Evolutionary conservation across 2,888 invertebrate species (phyloP).

Genomic region (Augochlorella aurata): DNA sequence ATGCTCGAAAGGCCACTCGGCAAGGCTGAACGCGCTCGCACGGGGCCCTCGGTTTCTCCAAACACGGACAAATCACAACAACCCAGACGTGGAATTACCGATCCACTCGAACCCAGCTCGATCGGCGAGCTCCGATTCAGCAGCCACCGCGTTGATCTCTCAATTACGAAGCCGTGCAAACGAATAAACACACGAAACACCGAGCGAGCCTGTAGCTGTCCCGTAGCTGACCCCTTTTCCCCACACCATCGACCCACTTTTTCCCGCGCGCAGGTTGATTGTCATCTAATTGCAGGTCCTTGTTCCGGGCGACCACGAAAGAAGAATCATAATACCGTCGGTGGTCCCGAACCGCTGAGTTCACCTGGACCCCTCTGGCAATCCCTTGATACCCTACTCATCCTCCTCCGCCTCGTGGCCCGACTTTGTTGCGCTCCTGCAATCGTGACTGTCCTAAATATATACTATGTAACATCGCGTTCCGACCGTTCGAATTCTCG

Average conservation of each 20-base stretch:
- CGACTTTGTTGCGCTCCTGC: conserved; percentile 5
- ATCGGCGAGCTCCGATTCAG: not conserved
- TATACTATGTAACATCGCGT: not conserved
- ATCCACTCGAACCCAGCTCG: not conserved
- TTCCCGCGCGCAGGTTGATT: conserved; percentile 20
- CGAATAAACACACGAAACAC: not conserved
- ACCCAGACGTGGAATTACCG: not conserved
- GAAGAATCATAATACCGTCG: conserved; percentile 49
- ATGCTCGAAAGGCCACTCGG: too few relatives aligned
- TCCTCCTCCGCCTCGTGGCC: conserved; percentile 19
- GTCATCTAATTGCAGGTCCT: conserved; percentile 43
- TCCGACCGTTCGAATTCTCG: not conserved
- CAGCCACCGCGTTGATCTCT: not conserved
- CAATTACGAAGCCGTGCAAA: not conserved
- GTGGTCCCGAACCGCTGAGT: conserved; percentile 39
- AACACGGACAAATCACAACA: not conserved
- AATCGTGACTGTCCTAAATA: not conserved
- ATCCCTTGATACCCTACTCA: conserved; percentile 12
- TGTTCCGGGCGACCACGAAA: conserved; percentile 12
- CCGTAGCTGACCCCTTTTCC: conserved; percentile 32
- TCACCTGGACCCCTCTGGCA: conserved; percentile 47
- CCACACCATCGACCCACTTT: conserved; percentile 40
- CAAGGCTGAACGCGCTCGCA: too few relatives aligned
- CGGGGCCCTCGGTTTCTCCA: too few relatives aligned
- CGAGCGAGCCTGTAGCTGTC: not conserved